These are phyloP conservation scores for Brachymystax lenok DNA, from an alignment of 2,797 vertebrate genomes.

Conservation along the genomic window DNA sequence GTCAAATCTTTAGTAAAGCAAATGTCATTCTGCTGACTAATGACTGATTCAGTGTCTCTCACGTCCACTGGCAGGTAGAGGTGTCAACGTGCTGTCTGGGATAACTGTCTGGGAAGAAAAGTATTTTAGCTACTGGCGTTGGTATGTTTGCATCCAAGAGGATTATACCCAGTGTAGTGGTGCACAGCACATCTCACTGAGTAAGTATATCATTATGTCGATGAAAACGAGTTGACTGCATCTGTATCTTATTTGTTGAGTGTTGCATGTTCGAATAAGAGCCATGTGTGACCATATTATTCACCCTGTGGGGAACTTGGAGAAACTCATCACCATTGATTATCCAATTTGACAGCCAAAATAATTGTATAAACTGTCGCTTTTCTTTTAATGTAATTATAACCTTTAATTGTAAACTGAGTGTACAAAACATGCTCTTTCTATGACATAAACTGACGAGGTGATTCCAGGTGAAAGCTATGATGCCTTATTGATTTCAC, in stretches of 20 bases:
- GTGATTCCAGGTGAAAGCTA: too few species aligned
- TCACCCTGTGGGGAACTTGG: constrained; percentile 11
- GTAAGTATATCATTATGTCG: constrained; percentile 17
- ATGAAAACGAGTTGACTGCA: constrained; percentile 11
- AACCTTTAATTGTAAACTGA: not conserved
- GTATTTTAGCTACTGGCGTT: not conserved
- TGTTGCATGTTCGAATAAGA: constrained; percentile 28
- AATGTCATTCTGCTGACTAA: not conserved
- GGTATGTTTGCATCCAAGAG: not conserved
- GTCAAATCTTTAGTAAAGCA: constrained; percentile 26
- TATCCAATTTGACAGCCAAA: constrained; percentile 30
- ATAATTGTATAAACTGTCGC: not conserved
- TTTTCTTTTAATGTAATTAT: not conserved
- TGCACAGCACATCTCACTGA: constrained; percentile 15
- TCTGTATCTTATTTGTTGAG: constrained; percentile 16
- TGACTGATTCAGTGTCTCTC: constrained; percentile 8
- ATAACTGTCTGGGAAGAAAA: not conserved
- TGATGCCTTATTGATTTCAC: too few species aligned
- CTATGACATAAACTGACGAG: too few species aligned
- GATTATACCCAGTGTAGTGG: not conserved
- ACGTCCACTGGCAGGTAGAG: not conserved
- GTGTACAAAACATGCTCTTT: too few species aligned
- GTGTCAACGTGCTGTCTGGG: not conserved
- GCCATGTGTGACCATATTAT: not conserved
- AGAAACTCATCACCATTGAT: constrained; percentile 32